A percentile compares a stretch with the other conserved stretches of the same genome.
These are phyloP conservation scores for Eupithecia subumbrata DNA, from an alignment of 2,888 invertebrate species.

Conservation along the genomic window DNA sequence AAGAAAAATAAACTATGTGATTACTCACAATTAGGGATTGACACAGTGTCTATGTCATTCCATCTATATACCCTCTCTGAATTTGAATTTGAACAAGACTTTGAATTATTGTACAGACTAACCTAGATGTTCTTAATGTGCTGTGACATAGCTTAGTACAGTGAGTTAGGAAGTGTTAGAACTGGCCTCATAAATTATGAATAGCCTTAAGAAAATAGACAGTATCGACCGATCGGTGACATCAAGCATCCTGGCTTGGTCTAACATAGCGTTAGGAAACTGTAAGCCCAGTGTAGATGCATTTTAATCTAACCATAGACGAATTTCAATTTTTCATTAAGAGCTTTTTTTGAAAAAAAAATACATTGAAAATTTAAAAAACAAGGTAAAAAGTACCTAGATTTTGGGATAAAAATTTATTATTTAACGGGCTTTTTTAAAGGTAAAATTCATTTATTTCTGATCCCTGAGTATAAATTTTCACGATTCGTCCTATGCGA, in stretches of 20 bases:
- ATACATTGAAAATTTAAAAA: too few relatives aligned
- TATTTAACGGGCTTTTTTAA: too few relatives aligned
- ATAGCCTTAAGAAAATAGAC: slow-evolving; percentile 33
- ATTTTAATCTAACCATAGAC: not conserved
- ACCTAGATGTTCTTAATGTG: slow-evolving; percentile 9
- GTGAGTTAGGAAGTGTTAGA: slow-evolving; percentile 38
- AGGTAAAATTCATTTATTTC: too few relatives aligned
- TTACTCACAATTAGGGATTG: not conserved
- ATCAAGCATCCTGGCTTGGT: slow-evolving; percentile 21
- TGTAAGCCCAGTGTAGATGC: slow-evolving; percentile 8
- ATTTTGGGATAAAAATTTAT: too few relatives aligned
- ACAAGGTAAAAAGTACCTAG: too few relatives aligned
- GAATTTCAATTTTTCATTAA: not conserved
- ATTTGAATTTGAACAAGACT: not conserved
- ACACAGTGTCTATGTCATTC: not conserved
- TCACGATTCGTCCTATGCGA: too few relatives aligned
- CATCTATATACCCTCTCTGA: not conserved
- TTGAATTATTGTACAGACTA: too few relatives aligned
- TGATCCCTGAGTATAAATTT: too few relatives aligned
- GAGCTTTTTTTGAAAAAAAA: too few relatives aligned
- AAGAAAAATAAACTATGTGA: not conserved
- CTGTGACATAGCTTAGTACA: slow-evolving; percentile 28
- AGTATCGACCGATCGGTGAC: slow-evolving; percentile 32
- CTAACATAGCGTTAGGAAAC: slow-evolving; percentile 3
- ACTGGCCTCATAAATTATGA: slow-evolving; percentile 30